These are phyloP conservation scores for Halichoeres trimaculatus DNA, from an alignment of 2,113 vertebrate genomes.

Conservation along the genomic window DNA sequence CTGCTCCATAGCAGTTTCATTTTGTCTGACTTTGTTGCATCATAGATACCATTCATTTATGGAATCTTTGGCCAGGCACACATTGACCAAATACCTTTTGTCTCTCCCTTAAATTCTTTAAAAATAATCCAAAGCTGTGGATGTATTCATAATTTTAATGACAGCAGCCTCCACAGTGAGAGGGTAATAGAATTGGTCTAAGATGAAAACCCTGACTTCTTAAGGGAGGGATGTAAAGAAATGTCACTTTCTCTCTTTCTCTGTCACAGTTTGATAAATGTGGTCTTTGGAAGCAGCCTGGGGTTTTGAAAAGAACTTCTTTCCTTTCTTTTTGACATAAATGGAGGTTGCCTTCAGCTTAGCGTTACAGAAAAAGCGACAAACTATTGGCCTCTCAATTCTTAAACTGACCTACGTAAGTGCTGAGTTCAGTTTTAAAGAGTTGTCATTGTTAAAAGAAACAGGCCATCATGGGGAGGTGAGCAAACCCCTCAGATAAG, in stretches of 20 bases:
- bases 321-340: constrained; percentile 7
- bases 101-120: too few relatives aligned
- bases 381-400: constrained; percentile 6
- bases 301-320: not conserved
- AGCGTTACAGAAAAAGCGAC: not conserved
- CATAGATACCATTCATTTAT: not conserved
- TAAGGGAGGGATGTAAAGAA: not conserved
- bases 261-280: constrained; percentile 3
- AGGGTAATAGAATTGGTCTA: not conserved
- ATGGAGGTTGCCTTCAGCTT: not conserved
- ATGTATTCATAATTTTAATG: not conserved
- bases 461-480: constrained; percentile 1
- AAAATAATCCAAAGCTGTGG: not conserved
- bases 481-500: constrained; percentile 22
- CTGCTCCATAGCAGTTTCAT: not conserved
- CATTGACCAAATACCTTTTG: too few relatives aligned
- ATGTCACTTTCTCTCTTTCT: not conserved
- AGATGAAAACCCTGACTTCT: not conserved
- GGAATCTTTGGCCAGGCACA: too few relatives aligned
- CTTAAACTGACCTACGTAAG: not conserved
- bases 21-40: not conserved
- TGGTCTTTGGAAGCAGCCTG: not conserved
- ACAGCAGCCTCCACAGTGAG: not conserved
- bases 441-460: not conserved
- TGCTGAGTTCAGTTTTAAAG: constrained; percentile 9